Evolutionary conservation across 2,113 vertebrate species (phyloP).

Genomic region (Apteryx owenii): DNA sequence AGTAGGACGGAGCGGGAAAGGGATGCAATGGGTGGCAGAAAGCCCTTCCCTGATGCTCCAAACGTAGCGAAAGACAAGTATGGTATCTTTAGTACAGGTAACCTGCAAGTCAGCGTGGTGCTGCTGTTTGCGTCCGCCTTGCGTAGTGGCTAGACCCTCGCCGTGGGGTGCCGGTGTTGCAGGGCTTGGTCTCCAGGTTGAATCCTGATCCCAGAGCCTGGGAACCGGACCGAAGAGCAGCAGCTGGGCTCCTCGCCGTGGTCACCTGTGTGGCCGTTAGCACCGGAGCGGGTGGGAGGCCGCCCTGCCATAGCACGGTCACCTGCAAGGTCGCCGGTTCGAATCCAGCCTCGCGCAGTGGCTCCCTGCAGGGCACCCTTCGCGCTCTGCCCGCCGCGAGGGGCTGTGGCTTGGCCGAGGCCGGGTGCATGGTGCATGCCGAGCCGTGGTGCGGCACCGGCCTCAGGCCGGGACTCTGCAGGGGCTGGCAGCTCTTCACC

Average conservation of each 20-base stretch:
- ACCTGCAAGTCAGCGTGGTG: not conserved
- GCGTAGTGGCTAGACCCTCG: accelerated
- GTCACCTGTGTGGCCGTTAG: accelerated
- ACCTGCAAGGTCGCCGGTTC: no score
- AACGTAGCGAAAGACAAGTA: accelerated
- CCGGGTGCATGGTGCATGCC: not conserved
- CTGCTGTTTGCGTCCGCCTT: not conserved
- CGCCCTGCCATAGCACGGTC: no score
- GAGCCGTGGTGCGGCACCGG: not conserved
- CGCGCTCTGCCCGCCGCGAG: no score
- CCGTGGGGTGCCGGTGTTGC: not conserved
- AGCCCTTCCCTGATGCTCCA: not conserved
- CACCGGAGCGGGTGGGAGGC: not conserved
- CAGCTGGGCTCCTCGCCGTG: not conserved
- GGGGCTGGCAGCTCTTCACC: not conserved
- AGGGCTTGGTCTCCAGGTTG: not conserved
- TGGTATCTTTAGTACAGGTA: not conserved
- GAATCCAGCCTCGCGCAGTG: no score
- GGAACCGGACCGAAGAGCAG: not conserved
- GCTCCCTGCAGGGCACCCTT: no score
- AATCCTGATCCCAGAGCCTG: not conserved
- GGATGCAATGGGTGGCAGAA: not conserved
- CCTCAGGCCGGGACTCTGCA: not conserved
- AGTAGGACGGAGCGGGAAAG: not conserved
- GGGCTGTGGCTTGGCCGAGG: no score